These are phyloP conservation scores for Aldabrachelys gigantea DNA, from an alignment of 2,113 vertebrate genomes.

Conservation along the genomic window DNA sequence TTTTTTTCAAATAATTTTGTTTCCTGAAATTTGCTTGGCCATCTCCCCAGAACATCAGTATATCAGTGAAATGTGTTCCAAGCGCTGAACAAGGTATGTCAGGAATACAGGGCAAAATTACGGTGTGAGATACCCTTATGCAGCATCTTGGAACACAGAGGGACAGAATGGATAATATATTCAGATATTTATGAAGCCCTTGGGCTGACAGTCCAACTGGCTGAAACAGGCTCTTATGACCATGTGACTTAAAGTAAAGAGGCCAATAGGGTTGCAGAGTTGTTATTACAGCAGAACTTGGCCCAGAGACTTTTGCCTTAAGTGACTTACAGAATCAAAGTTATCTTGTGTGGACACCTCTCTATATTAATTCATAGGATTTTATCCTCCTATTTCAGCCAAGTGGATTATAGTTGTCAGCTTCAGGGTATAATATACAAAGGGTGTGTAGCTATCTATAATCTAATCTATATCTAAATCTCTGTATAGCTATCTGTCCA, in stretches of 20 bases:
- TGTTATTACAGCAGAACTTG: not conserved
- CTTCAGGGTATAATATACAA: not conserved
- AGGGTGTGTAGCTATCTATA: not conserved
- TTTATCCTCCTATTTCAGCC: constrained; percentile 40
- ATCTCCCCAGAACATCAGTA: not conserved
- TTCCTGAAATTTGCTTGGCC: not conserved
- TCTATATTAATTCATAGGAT: not conserved
- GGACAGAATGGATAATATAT: not conserved
- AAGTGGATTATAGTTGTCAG: constrained; percentile 18
- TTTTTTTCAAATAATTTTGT: not conserved
- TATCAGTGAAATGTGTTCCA: not conserved
- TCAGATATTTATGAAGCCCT: not conserved
- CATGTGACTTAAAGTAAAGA: not conserved
- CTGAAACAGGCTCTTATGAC: not conserved
- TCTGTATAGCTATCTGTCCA: constrained; percentile 10
- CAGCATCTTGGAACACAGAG: accelerated
- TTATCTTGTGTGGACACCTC: not conserved
- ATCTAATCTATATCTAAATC: not conserved
- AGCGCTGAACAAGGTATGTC: not conserved
- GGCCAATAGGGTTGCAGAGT: not conserved
- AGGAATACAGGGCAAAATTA: not conserved
- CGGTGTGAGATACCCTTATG: not conserved
- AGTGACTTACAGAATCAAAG: not conserved
- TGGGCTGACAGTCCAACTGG: not conserved
- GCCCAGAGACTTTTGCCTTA: constrained; percentile 10